These are phyloP conservation scores for Masnerella sp. DNA, from an alignment of 2,888 invertebrate species.

Conservation along the genomic window DNA sequence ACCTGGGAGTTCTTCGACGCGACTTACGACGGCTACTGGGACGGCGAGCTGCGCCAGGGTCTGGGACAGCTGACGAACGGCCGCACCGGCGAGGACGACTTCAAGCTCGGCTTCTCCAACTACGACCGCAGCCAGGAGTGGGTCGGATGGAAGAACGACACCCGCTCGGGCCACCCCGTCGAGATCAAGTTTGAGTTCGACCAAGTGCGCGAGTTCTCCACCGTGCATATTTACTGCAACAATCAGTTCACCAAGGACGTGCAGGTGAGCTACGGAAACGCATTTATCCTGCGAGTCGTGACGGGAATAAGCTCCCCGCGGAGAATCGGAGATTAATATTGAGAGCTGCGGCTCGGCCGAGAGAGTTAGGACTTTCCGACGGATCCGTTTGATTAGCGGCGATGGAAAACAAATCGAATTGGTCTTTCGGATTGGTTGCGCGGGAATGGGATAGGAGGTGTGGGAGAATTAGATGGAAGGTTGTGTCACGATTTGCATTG, in stretches of 20 bases:
- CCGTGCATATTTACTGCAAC: constrained; percentile 89
- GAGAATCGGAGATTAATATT: constrained; percentile 45
- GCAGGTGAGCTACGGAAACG: constrained; percentile 79
- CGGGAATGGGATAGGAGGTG: too few relatives aligned
- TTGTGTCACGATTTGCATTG: too few relatives aligned
- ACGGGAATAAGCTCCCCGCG: constrained; percentile 35
- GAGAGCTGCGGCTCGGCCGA: constrained; percentile 4
- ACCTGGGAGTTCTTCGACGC: constrained; percentile 90
- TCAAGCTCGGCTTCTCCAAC: constrained; percentile 82
- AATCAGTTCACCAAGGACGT: constrained; percentile 92
- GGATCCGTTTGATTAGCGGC: constrained; percentile 10
- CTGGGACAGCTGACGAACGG: constrained; percentile 93
- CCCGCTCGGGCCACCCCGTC: constrained; percentile 81
- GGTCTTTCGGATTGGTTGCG: not conserved
- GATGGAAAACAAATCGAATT: constrained; percentile 14
- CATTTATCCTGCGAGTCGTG: constrained; percentile 49
- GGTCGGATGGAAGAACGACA: constrained; percentile 94
- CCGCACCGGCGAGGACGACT: constrained; percentile 86
- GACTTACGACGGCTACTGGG: constrained; percentile 91
- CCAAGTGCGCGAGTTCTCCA: constrained; percentile 90
- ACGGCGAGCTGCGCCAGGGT: constrained; percentile 86
- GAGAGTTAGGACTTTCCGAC: not conserved
- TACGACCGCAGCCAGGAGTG: constrained; percentile 85
- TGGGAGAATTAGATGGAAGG: too few relatives aligned
- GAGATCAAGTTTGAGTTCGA: constrained; percentile 91